A percentile compares a stretch with the other conserved stretches of the same genome.
phyloP scores from a whole-genome alignment of 2,888 invertebrate genomes.

The Tetranychus piercei region DNA sequence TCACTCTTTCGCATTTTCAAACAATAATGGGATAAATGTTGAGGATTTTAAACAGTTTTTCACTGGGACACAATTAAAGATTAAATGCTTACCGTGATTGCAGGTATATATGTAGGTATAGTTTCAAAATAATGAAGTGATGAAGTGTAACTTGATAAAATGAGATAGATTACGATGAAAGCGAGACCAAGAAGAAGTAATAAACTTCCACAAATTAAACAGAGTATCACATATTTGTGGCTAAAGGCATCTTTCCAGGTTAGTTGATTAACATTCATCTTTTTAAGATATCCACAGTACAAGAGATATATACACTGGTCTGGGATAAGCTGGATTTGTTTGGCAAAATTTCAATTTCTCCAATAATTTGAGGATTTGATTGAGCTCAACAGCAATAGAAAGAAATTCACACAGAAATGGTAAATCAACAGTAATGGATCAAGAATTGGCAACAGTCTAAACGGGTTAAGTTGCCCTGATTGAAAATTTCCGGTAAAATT shows the following conservation, averaged over 20 bases:
- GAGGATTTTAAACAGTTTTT: too few relatives aligned
- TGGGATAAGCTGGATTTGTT: too few relatives aligned
- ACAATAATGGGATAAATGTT: too few relatives aligned
- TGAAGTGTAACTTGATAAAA: slow-evolving; percentile 56
- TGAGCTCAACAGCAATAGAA: neutral
- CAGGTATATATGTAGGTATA: slow-evolving; percentile 81
- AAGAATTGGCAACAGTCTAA: neutral
- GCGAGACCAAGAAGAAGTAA: slow-evolving; percentile 56
- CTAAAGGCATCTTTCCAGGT: slow-evolving; percentile 28
- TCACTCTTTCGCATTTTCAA: too few relatives aligned
- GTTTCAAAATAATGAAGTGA: slow-evolving; percentile 62
- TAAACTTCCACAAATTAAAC: slow-evolving; percentile 58
- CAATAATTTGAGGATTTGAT: neutral
- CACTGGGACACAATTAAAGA: neutral
- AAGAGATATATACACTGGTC: too few relatives aligned
- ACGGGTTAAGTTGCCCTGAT: neutral
- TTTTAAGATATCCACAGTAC: neutral
- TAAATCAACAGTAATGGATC: neutral
- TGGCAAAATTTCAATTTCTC: neutral
- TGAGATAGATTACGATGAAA: slow-evolving; percentile 57
- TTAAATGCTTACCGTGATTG: slow-evolving; percentile 53
- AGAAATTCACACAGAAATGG: neutral
- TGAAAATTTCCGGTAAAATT: neutral
- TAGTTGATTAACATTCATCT: neutral
- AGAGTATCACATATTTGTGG: slow-evolving; percentile 61